Conservation (phyloP, 2,797 vertebrate species). For the Platalea minor region DNA sequence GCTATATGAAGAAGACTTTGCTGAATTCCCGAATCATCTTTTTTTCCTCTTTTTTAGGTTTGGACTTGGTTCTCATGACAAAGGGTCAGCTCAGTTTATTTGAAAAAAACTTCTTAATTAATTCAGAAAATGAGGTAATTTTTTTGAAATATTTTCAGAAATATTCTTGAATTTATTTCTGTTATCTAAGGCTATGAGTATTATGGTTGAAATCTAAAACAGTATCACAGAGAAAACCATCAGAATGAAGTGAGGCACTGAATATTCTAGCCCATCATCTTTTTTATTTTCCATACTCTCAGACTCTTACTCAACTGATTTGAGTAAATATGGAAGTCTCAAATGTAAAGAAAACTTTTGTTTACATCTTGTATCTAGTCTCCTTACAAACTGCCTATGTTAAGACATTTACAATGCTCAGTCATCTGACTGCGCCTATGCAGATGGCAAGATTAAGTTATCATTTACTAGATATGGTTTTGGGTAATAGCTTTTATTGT, state of each 20-base stretch:
- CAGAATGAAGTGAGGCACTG: not conserved
- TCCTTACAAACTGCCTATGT: not conserved
- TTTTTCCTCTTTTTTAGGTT: not conserved
- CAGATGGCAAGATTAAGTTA: not conserved
- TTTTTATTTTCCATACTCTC: not conserved
- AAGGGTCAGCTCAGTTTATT: not conserved
- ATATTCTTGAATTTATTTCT: not conserved
- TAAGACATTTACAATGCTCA: not conserved
- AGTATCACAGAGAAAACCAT: not conserved
- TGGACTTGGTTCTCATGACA: not conserved
- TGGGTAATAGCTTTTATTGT: not conserved
- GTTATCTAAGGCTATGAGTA: not conserved
- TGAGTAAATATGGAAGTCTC: not conserved
- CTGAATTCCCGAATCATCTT: not conserved
- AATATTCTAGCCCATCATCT: not conserved
- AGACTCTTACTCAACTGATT: not conserved
- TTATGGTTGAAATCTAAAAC: not conserved
- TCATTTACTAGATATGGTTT: not conserved
- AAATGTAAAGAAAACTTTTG: not conserved
- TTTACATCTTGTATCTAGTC: not conserved
- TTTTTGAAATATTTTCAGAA: not conserved
- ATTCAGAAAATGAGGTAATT: constrained; percentile 21
- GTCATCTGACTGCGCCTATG: not conserved
- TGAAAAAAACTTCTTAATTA: not conserved
- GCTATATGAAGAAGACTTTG: not conserved